Evolutionary conservation across 2,888 invertebrate genomes (phyloP).

Genomic region (Cheilosia vernalis): DNA sequence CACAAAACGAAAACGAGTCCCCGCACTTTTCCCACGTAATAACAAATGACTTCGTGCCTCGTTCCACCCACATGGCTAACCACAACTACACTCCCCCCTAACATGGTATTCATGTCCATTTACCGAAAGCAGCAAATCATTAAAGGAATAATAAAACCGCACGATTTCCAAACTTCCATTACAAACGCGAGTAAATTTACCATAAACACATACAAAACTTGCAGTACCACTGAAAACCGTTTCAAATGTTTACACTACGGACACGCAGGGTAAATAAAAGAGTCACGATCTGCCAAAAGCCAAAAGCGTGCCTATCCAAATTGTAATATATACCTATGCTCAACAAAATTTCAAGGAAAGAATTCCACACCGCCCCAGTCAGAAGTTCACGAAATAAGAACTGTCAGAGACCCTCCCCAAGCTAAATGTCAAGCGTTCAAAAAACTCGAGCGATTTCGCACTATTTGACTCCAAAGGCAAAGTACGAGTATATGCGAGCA

Average conservation of each 20-base stretch:
- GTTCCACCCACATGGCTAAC: no score
- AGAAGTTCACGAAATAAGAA: constrained; percentile 51
- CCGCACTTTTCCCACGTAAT: no score
- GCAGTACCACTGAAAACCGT: background rate
- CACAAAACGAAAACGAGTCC: no score
- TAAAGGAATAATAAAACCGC: no score
- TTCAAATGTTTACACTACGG: constrained; percentile 19
- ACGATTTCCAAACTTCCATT: no score
- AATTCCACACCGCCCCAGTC: constrained; percentile 35
- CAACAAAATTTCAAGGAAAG: constrained; percentile 18
- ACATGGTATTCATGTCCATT: no score
- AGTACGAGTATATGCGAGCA: constrained; percentile 9
- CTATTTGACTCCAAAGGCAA: constrained; percentile 53
- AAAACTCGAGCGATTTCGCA: constrained; percentile 62
- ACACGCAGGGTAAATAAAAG: constrained; percentile 18
- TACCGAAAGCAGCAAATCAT: no score
- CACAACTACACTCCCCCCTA: no score
- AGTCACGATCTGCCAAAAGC: background rate
- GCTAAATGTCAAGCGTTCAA: constrained; percentile 60
- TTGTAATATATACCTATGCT: background rate
- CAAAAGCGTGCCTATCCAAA: constrained; percentile 30
- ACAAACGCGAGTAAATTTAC: no score
- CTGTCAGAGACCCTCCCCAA: constrained; percentile 36
- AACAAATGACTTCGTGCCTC: no score
- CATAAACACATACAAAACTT: background rate